phyloP scores from a whole-genome alignment of 2,888 invertebrate species.

The Eupithecia tripunctaria region DNA sequence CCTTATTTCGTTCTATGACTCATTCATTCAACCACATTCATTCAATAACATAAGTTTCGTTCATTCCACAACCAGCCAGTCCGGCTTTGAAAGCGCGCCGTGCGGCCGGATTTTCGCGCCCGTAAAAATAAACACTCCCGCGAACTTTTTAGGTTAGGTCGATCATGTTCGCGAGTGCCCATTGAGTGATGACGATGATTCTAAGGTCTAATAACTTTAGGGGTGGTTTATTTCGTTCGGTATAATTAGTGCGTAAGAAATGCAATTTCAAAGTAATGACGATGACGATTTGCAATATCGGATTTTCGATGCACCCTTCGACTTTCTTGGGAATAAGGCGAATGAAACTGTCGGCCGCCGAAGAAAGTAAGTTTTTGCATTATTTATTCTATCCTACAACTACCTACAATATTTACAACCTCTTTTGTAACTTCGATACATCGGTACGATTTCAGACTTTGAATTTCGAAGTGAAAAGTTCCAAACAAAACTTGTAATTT shows the following conservation, averaged over 20 bases:
- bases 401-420: no score
- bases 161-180: constrained; percentile 38
- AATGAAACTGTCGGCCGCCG: constrained; percentile 60
- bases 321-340: constrained; percentile 65
- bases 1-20: constrained; percentile 4
- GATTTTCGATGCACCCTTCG: constrained; percentile 83
- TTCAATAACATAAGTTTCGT: constrained; percentile 1
- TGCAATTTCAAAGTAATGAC: constrained; percentile 82
- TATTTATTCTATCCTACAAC: background rate
- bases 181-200: constrained; percentile 69
- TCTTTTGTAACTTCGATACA: no score
- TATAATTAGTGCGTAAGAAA: constrained; percentile 73
- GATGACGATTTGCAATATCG: constrained; percentile 81
- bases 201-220: constrained; percentile 69
- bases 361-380: constrained; percentile 70
- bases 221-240: constrained; percentile 73
- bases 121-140: constrained; percentile 41
- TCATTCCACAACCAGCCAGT: constrained; percentile 43
- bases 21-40: background rate
- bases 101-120: constrained; percentile 60
- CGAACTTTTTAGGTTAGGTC: constrained; percentile 37
- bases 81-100: constrained; percentile 72
- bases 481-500: no score
- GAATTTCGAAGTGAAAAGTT: no score
- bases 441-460: no score